A percentile compares a stretch with the other conserved stretches of the same genome.
These are phyloP conservation scores for Gonocerus acuteangulatus DNA, from an alignment of 2,888 invertebrate species.

Conservation along the genomic window DNA sequence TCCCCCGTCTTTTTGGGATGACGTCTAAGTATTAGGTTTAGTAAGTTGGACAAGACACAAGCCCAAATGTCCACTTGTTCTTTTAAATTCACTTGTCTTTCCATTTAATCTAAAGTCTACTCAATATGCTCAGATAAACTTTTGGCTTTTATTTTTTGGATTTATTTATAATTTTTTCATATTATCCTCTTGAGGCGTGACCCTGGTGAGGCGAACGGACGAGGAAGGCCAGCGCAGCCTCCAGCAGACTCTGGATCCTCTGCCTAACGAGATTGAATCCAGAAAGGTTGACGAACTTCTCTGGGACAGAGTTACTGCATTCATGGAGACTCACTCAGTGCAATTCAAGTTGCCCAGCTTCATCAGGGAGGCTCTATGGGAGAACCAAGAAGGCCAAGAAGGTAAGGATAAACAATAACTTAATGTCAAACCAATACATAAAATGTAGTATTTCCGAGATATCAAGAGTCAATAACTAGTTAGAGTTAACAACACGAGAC, in stretches of 20 bases:
- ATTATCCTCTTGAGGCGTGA: no score
- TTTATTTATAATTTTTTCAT: no score
- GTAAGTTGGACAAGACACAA: no score
- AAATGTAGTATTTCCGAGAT: not conserved
- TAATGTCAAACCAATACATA: no score
- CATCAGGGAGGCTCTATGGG: slow-evolving; percentile 59
- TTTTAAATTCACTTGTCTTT: no score
- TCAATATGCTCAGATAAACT: no score
- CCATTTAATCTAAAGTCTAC: no score
- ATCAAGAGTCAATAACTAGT: not conserved
- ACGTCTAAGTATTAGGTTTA: no score
- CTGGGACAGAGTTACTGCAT: slow-evolving; percentile 38
- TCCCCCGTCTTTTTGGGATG: no score
- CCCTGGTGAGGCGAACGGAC: slow-evolving; percentile 48
- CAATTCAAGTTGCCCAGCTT: slow-evolving; percentile 70
- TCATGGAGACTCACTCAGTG: slow-evolving; percentile 40
- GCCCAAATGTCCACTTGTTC: no score
- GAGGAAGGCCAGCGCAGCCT: slow-evolving; percentile 32
- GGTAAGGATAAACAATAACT: no score
- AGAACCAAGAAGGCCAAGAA: slow-evolving; percentile 56
- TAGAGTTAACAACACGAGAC: not conserved
- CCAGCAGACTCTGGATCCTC: slow-evolving; percentile 31
- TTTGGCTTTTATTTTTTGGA: no score
- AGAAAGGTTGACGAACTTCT: slow-evolving; percentile 40
- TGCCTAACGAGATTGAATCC: slow-evolving; percentile 37